These are phyloP conservation scores for Amblyjoppa fuscipennis DNA, from an alignment of 2,888 invertebrate species.

Conservation along the genomic window DNA sequence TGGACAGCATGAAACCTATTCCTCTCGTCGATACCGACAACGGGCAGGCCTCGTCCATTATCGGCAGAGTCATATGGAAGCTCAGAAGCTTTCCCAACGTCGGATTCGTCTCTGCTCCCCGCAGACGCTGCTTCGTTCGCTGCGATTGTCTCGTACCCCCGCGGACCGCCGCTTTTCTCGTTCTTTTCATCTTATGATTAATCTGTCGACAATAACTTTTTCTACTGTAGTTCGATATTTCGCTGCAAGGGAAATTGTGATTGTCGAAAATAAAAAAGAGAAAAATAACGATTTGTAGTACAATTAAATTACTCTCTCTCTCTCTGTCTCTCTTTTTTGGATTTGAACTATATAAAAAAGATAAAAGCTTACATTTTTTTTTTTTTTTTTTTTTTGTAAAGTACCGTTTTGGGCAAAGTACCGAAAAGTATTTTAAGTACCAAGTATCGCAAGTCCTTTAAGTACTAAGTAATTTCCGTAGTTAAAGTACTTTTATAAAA, in stretches of 20 bases:
- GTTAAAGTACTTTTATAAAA: too few relatives aligned
- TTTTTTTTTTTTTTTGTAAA: too few relatives aligned
- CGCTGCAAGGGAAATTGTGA: background rate
- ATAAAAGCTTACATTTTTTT: too few relatives aligned
- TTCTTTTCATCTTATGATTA: conserved; percentile 16
- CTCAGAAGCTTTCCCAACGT: conserved; percentile 17
- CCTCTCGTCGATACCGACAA: conserved; percentile 32
- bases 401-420: too few relatives aligned
- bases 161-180: conserved; percentile 8
- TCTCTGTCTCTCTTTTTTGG: background rate
- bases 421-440: too few relatives aligned
- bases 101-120: conserved; percentile 34
- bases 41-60: conserved; percentile 33
- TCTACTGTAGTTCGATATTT: background rate
- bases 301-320: background rate
- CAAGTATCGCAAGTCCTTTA: too few relatives aligned
- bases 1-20: conserved; percentile 40
- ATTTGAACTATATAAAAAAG: background rate
- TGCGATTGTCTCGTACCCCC: conserved; percentile 12
- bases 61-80: conserved; percentile 1
- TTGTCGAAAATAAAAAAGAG: background rate
- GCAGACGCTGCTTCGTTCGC: conserved; percentile 9
- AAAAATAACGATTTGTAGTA: background rate
- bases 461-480: too few relatives aligned
- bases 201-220: conserved; percentile 40